Evolutionary conservation across 2,888 invertebrate species (phyloP), one percentile per base, ranked within the genome.

Genomic region (Metellina segmentata): DNA sequence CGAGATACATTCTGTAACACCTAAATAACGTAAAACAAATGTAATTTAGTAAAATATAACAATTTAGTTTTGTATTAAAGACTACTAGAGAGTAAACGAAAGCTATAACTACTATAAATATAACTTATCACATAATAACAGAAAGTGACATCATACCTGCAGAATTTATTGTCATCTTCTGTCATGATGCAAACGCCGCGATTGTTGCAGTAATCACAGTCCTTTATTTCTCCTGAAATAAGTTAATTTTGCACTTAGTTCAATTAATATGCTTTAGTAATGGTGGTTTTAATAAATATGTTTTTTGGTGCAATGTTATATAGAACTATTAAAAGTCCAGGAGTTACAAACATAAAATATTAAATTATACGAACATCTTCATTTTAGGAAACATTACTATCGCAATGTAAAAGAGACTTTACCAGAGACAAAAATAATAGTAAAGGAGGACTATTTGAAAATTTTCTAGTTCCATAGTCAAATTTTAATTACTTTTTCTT

Each of bases 1-100:
- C 98, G 5, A 97, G 96, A 94, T 98, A 97, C 98, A 98, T 98
- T 93, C 97, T 97, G 96, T 98, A 98, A 95, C 98, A 98, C 94
- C 98, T 97, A 94, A 98, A 98, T 0, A 13, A 48, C 49, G 53
- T 49, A 75, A 81, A 34, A 85, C 5, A 77, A 69, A 53, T 78
- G 6, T 52, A 78, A 52, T 52, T 79, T 8, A 52, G 72, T 19
- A 77, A 77, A 8, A 6, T 2, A 49, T 16, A 75, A 8, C 34
- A 11, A 48, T 75, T 34, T 5, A 75, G 1, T 48, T 48, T 48
- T 75, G 19, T n/a, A n/a, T 19, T 48, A 2, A 48, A 9, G 9
- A 48, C 49, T 7, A 34, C 8, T 34, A 34, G n/a, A n/a, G n/a
- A n/a, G 4, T 34, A 34, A 34, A 34, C 1, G 34, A 34, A 34